phyloP scores from a whole-genome alignment of 35 echinoderm and acorn worm species.

The Anneissia japonica region DNA sequence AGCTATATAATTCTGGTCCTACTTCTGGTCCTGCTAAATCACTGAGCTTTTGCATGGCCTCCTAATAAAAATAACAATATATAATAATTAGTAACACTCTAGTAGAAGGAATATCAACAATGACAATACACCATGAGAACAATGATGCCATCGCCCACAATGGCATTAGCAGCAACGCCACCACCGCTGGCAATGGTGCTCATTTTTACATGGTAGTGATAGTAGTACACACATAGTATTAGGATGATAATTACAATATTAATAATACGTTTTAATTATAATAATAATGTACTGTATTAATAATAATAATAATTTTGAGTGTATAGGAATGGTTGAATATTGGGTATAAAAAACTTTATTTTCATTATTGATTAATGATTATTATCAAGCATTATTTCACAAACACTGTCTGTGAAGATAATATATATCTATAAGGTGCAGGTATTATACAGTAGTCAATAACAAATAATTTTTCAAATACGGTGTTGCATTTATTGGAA shows the following conservation, averaged over 20 bases:
- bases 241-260: neutral
- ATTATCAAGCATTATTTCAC: too few species aligned
- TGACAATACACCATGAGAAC: neutral
- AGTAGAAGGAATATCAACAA: neutral
- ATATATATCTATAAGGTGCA: too few species aligned
- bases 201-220: neutral
- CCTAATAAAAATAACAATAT: slow-evolving; percentile 7
- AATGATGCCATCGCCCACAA: neutral
- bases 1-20: slow-evolving; percentile 36
- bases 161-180: neutral
- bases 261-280: too few species aligned
- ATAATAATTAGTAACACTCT: neutral
- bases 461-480: too few species aligned
- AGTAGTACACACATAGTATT: neutral
- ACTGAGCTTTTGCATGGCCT: slow-evolving; percentile 43
- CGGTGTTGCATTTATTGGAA: too few species aligned
- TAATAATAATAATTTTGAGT: too few species aligned
- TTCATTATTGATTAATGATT: too few species aligned
- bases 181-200: neutral
- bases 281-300: too few species aligned
- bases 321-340: too few species aligned
- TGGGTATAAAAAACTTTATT: too few species aligned
- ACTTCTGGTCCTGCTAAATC: slow-evolving; percentile 26
- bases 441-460: too few species aligned
- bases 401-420: too few species aligned